Conservation (phyloP, 2,888 invertebrate species). For the Andrena flavipes region DNA sequence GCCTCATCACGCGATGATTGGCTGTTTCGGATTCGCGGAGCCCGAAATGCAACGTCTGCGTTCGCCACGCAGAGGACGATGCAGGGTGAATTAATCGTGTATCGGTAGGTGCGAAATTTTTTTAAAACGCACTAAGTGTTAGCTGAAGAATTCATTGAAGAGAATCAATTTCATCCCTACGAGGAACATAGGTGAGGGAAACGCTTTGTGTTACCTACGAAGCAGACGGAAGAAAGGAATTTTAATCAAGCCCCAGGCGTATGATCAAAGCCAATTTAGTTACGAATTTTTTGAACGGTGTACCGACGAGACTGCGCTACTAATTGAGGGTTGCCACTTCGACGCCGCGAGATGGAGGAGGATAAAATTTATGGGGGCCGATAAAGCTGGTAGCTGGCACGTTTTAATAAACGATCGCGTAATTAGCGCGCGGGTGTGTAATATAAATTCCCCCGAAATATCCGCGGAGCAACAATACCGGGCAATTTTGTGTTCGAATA, state of each 20-base stretch:
- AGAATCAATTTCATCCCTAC: not conserved
- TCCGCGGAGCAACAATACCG: constrained; percentile 12
- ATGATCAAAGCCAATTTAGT: too few species aligned
- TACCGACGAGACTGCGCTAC: not conserved
- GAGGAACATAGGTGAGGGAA: too few species aligned
- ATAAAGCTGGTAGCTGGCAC: constrained; percentile 1
- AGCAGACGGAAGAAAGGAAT: not conserved
- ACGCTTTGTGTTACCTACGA: too few species aligned
- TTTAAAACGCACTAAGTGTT: not conserved
- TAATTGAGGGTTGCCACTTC: not conserved
- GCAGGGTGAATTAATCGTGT: not conserved
- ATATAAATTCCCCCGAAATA: not conserved
- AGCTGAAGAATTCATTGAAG: not conserved
- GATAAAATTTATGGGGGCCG: not conserved
- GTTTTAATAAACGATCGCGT: constrained; percentile 16
- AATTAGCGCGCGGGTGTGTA: constrained; percentile 7
- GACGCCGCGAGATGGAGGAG: not conserved
- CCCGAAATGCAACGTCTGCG: not conserved
- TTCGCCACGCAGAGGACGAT: too few species aligned
- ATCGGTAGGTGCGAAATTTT: not conserved
- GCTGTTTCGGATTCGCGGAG: not conserved
- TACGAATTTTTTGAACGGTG: too few species aligned
- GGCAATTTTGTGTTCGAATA: constrained; percentile 12
- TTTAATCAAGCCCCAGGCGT: not conserved
- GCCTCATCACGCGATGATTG: not conserved